Base-by-base conservation (phyloP, 2,888 invertebrate species). In the Eretmocerus hayati region DNA sequence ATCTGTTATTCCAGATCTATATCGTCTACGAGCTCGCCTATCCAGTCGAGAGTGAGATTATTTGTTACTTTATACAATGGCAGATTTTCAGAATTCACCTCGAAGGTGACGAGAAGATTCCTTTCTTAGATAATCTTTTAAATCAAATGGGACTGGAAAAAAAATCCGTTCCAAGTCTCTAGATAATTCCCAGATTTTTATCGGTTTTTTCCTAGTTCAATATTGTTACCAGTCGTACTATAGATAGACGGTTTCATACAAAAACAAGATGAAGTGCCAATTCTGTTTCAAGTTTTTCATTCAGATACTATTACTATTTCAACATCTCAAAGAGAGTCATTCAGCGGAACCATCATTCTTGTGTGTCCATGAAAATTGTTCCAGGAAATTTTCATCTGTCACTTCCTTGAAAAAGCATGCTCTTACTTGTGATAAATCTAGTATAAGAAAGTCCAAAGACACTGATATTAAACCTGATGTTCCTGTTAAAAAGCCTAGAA, bases 41-140 rank as follows among this genome's bases (percentile, higher is more conserved):
- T 38, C 46, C 50, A 23, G 22, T 41, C 13, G 46, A 41, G 15
- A 26, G 41, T 30, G 50, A 50, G n/a, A 40, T 41, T 21, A 13
- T 46, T 11, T 46, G 46, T 18, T 41, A 36, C 13, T 40, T 42
- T 21, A 41, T 50, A 4, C 42, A 46, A 15, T 38, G 46, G 35
- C 22, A 30, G 11, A 16, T 50, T 11, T 43, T 20, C 5, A 35
- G 36, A 2, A 47, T 47, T 15, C 23, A 23, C 20, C 11, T 9
- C 13, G 2, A 21, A 18, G 42, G 42, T 9, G 46, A 51, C 37
- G 30, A 26, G 13, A 19, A 16, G 15, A 40, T 44, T 11, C 51
- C 51, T 21, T 9, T 23, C 15, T 33, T 52, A 3, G 36, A 35
- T n/a, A 40, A 47, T 37, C 33, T 46, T 5, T 23, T 52, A 2